Evolutionary conservation across 2,113 vertebrate species (phyloP), one percentile per base, ranked within the genome.

Genomic region (Geococcyx californianus): DNA sequence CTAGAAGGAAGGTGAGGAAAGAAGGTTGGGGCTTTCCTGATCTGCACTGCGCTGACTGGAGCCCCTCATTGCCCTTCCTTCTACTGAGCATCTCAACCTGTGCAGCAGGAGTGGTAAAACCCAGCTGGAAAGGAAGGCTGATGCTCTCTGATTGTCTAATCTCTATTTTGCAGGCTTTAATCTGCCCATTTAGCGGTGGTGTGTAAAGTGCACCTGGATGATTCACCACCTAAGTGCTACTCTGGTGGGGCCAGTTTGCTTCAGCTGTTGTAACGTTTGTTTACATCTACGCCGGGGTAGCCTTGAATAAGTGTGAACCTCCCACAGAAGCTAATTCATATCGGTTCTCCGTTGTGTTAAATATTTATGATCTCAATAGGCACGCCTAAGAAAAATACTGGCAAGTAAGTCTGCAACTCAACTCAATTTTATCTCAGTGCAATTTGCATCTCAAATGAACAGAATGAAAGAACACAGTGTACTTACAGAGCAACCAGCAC

Each of bases 331-430:
- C 74, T 74, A 94, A 92, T 93, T 95, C 87, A 69, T 87, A 87
- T 83, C 36, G 24, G 73, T 54, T 92, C 96, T 92, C 91, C 87
- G 90, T 67, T 54, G 74, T 73, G 89, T 96, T 88, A 84, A 91
- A 92, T 89, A 95, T 92, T 91, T 75, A 89, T 76, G 62, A 36
- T 90, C 69, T 34, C 86, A 80, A 92, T 66, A 80, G 84, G 42
- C 92, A 70, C 89, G 82, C 95, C 91, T 91, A 90, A 91, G 94
- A 83, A 93, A 96, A 94, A 84, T 26, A 91, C 55, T n/a, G 89
- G 49, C 90, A 18, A 82, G 82, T 1, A 29, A 93, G 59, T 62
- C 73, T 7, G 51, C 72, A n/a, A 79, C 76, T 87, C 93, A 47
- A 58, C 74, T 77, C 86, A 36, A 40, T 82, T 88, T 89, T 62